These are phyloP conservation scores for Lordiphosa fenestrarum DNA, from an alignment of 2,888 invertebrate species.

Conservation along the genomic window DNA sequence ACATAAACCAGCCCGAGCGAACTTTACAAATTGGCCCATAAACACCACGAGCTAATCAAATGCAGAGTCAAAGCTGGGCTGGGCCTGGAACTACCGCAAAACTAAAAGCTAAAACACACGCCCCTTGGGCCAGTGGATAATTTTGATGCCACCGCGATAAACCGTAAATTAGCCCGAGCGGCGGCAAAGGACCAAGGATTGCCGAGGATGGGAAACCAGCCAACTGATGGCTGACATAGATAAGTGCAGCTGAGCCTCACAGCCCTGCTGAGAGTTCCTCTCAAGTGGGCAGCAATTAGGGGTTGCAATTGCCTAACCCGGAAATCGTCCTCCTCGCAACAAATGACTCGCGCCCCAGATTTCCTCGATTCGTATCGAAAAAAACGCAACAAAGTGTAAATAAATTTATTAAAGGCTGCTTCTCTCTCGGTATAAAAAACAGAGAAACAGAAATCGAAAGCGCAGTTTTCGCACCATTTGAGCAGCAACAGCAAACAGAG, in stretches of 20 bases:
- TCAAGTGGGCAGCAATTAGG: slow-evolving; percentile 69
- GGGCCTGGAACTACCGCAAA: slow-evolving; percentile 32
- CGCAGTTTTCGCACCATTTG: slow-evolving; percentile 62
- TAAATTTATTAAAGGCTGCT: slow-evolving; percentile 60
- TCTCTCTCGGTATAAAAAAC: slow-evolving; percentile 24
- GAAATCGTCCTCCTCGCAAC: slow-evolving; percentile 48
- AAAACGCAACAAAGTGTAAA: slow-evolving; percentile 67
- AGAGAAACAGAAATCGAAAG: slow-evolving; percentile 32
- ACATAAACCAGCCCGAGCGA: slow-evolving; percentile 27
- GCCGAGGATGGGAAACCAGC: slow-evolving; percentile 42
- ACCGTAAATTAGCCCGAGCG: slow-evolving; percentile 33
- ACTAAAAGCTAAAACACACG: slow-evolving; percentile 52
- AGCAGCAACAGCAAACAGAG: slow-evolving; percentile 25
- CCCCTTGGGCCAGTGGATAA: slow-evolving; percentile 50
- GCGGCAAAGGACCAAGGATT: slow-evolving; percentile 20
- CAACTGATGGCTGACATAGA: slow-evolving; percentile 60
- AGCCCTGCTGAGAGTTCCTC: slow-evolving; percentile 20
- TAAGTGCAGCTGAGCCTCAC: slow-evolving; percentile 54
- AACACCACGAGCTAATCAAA: slow-evolving; percentile 26
- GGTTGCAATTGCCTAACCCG: slow-evolving; percentile 50
- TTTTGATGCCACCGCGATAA: slow-evolving; percentile 56
- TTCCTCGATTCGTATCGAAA: slow-evolving; percentile 15
- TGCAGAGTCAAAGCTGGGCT: slow-evolving; percentile 27
- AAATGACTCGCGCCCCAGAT: slow-evolving; percentile 56
- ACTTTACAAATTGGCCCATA: slow-evolving; percentile 52